These are phyloP conservation scores for Andrena fulva DNA, from an alignment of 2,888 invertebrate genomes.

Conservation along the genomic window DNA sequence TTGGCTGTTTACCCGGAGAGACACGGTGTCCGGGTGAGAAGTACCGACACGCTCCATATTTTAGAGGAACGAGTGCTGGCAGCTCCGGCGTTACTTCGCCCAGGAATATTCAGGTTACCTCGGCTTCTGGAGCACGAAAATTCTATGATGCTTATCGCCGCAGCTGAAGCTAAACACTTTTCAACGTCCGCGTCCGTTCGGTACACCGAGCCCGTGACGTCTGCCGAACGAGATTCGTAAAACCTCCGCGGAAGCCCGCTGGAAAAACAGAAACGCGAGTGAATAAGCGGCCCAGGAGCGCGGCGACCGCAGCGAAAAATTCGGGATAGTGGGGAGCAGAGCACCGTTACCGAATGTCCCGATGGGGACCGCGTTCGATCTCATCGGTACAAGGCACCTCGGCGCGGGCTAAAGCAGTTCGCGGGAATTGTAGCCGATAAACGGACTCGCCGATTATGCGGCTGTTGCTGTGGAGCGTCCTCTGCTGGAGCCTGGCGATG, in stretches of 20 bases:
- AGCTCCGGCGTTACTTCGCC: constrained; percentile 3
- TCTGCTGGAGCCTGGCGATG: constrained; percentile 68
- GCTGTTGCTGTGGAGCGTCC: constrained; percentile 64
- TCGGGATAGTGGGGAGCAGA: constrained; percentile 25
- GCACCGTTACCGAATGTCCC: constrained; percentile 51
- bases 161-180: too few species aligned
- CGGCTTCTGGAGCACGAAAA: background rate
- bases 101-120: constrained; percentile 5
- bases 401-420: constrained; percentile 21
- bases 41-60: constrained; percentile 32
- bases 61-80: constrained; percentile 20
- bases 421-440: constrained; percentile 53
- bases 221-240: constrained; percentile 3
- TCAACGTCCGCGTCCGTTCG: too few species aligned
- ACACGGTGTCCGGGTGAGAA: constrained; percentile 12
- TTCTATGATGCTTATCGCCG: background rate
- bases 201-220: background rate
- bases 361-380: constrained; percentile 32
- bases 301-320: background rate
- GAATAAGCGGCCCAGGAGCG: background rate
- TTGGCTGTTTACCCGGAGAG: constrained; percentile 30
- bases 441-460: constrained; percentile 64
- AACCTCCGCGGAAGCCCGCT: background rate
- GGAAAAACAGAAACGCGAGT: background rate
- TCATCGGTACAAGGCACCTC: constrained; percentile 31